A percentile compares a stretch with the other conserved stretches of the same genome.
Conservation (phyloP, 2,113 vertebrate genomes). For the Quiscalus mexicanus region DNA sequence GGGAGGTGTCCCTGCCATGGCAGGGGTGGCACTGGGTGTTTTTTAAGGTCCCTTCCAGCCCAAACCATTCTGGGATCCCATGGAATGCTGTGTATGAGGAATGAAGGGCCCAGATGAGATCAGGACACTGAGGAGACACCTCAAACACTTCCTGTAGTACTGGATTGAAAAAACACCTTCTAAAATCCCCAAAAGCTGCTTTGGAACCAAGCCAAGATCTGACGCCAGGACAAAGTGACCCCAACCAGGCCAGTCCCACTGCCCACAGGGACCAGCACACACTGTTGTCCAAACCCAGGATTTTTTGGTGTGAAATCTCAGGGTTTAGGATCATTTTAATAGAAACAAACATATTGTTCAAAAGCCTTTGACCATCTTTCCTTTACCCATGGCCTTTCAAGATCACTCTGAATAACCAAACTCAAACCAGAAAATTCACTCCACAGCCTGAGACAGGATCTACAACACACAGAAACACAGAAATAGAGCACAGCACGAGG, state of each 20-base stretch:
- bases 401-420: background rate
- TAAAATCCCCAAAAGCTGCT: background rate
- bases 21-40: accelerated
- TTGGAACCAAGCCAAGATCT: background rate
- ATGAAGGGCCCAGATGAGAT: background rate
- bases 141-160: background rate
- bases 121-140: background rate
- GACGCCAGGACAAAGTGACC: background rate
- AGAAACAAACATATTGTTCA: background rate
- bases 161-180: accelerated
- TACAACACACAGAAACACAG: background rate
- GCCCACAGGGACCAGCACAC: accelerated
- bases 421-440: background rate
- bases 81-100: background rate
- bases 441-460: background rate
- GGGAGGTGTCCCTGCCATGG: background rate
- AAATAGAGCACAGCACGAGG: background rate
- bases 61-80: background rate
- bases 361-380: background rate
- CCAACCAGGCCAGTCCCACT: accelerated
- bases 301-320: background rate
- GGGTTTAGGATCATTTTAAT: background rate
- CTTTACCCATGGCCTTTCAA: background rate
- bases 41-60: background rate
- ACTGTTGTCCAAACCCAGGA: accelerated